A percentile compares a stretch with the other conserved stretches of the same genome.
These are phyloP conservation scores for Aleiodes sp. DNA, from an alignment of 1,140 invertebrate species.

Conservation along the genomic window DNA sequence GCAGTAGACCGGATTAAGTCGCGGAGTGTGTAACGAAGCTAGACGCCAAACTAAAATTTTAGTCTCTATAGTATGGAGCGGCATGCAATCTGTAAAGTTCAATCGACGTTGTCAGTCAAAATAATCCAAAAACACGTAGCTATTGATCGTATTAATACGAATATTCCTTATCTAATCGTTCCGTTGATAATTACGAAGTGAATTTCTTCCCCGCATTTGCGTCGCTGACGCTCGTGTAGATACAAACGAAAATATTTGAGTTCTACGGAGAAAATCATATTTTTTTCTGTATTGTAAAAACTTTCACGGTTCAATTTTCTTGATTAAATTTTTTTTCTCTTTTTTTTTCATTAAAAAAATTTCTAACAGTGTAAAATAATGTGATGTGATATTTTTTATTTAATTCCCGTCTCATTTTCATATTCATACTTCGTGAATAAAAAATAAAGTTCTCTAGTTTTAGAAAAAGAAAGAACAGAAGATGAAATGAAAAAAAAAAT, in stretches of 20 bases:
- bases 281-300: too few species aligned
- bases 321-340: background rate
- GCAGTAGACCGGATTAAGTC: too few species aligned
- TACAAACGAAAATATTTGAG: background rate
- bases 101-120: background rate
- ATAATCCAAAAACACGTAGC: background rate
- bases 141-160: background rate
- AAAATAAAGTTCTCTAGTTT: background rate
- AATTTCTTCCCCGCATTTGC: background rate
- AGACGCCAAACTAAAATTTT: too few species aligned
- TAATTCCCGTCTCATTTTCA: constrained; percentile 9
- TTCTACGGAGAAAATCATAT: background rate
- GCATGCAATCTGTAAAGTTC: too few species aligned
- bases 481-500: background rate
- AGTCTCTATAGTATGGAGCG: too few species aligned
- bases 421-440: background rate
- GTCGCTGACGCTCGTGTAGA: background rate
- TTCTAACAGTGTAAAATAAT: background rate
- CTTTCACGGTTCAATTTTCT: background rate
- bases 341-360: background rate
- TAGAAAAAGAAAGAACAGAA: background rate
- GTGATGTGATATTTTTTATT: background rate
- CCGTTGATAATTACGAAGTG: background rate
- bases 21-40: too few species aligned
- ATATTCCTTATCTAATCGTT: background rate